Base-by-base conservation (phyloP, 2,888 invertebrate species). In the Apoda limacodes region DNA sequence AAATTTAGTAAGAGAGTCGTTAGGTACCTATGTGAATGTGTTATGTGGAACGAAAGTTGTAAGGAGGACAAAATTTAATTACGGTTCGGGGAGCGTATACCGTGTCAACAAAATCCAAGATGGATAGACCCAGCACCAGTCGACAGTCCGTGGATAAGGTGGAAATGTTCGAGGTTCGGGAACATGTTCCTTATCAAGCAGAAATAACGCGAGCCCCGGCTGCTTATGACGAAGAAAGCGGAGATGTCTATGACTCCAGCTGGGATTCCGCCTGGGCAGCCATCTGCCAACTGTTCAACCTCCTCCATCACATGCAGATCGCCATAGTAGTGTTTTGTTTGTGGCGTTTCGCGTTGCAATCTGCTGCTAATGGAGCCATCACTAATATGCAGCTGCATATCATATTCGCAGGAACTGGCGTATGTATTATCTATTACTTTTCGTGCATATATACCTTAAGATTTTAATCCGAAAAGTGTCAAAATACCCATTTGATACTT, bases 401-500 rank as follows among this genome's bases (percentile, higher is more conserved):
- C 7, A 60, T 76, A 32, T 71, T 81, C 38, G 76, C 78, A 12
- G 80, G 80, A 33, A 76, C 81, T 30, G 82, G 82, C 32, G 82
- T 82, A 75, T 34, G 78, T 74, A 63, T 40, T 37, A 13, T 7
- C 17, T 13, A 21, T 15, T 27, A 26, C 5, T 7, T 13, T 26
- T 27, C 7, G 17, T 17, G 5, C 17, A 5, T 17, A 17, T 17
- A 17, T n/a, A n/a, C n/a, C n/a, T n/a, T n/a, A n/a, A n/a, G n/a
- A n/a, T n/a, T n/a, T n/a, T n/a, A n/a, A n/a, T n/a, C n/a, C n/a
- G n/a, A n/a, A n/a, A n/a, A n/a, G n/a, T n/a, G n/a, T n/a, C n/a
- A n/a, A n/a, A n/a, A n/a, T n/a, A n/a, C n/a, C n/a, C n/a, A n/a
- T n/a, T n/a, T n/a, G n/a, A n/a, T n/a, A n/a, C n/a, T n/a, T n/a